These are phyloP conservation scores for Chelonoidis abingdonii DNA, from an alignment of 2,113 vertebrate species.

Conservation along the genomic window DNA sequence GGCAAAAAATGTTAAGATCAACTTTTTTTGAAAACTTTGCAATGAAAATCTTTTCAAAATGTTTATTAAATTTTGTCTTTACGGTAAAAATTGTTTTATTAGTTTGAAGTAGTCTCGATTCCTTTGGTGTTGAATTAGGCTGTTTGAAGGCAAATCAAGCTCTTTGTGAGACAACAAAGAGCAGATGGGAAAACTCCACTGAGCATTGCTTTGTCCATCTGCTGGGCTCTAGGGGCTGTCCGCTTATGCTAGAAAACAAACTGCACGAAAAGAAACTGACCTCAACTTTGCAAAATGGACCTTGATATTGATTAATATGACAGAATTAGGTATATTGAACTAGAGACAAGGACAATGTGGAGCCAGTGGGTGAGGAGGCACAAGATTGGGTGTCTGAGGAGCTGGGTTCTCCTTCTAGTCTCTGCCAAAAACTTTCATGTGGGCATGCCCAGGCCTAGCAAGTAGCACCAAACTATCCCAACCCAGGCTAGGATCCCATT, in stretches of 20 bases:
- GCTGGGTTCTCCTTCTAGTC: neutral
- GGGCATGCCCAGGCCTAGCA: too few relatives aligned
- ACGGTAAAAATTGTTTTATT: neutral
- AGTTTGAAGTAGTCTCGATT: neutral
- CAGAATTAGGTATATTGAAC: neutral
- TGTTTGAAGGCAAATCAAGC: neutral
- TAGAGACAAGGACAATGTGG: neutral
- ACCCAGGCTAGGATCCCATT: neutral
- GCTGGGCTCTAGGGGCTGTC: neutral
- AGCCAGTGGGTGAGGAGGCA: too few relatives aligned
- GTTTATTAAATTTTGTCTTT: neutral
- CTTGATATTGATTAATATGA: neutral
- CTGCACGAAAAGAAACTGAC: neutral
- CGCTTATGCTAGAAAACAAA: neutral
- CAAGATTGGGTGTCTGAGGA: neutral
- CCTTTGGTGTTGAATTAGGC: neutral
- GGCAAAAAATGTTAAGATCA: neutral
- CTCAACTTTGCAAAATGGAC: neutral
- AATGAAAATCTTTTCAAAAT: neutral
- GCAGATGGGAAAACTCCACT: neutral
- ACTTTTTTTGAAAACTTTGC: neutral
- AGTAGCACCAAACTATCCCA: neutral
- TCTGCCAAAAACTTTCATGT: neutral
- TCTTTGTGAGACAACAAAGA: neutral
- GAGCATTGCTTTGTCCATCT: neutral